Conservation (phyloP, 2,797 vertebrate species). For the Betta splendens region DNA sequence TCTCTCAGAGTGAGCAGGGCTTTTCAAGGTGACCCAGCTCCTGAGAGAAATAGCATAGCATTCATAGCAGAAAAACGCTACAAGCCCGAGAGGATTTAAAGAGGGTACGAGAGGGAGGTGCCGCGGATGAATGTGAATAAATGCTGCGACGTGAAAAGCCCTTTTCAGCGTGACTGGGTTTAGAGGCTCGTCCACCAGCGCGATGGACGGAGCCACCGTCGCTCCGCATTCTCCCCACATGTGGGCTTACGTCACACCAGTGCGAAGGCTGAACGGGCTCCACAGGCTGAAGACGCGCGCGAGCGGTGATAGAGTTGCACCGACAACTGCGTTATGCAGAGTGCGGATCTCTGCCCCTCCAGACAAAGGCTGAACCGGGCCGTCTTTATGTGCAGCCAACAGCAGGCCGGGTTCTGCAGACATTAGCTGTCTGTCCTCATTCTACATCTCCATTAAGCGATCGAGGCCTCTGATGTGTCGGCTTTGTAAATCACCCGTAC, state of each 20-base stretch:
- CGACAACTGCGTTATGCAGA: slow-evolving; percentile 55
- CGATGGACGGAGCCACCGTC: slow-evolving; percentile 7
- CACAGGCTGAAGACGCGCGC: slow-evolving; percentile 15
- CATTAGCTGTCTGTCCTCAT: slow-evolving; percentile 16
- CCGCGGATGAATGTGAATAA: slow-evolving; percentile 36
- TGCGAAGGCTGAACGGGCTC: slow-evolving; percentile 31
- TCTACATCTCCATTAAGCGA: not conserved
- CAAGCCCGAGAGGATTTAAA: slow-evolving; percentile 2
- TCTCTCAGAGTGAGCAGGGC: slow-evolving; percentile 21
- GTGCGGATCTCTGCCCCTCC: slow-evolving; percentile 13
- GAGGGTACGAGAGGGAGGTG: slow-evolving; percentile 8
- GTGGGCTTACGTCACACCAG: slow-evolving; percentile 26
- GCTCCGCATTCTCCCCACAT: slow-evolving; percentile 18
- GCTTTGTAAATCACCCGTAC: slow-evolving; percentile 30
- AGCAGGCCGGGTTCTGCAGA: slow-evolving; percentile 30
- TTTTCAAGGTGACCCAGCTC: slow-evolving; percentile 71
- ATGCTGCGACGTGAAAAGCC: slow-evolving; percentile 35
- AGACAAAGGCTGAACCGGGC: slow-evolving; percentile 26
- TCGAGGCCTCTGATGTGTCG: slow-evolving; percentile 9
- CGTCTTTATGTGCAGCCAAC: slow-evolving; percentile 30
- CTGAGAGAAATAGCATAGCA: slow-evolving; percentile 5
- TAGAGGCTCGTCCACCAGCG: slow-evolving; percentile 43
- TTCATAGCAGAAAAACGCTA: slow-evolving; percentile 38
- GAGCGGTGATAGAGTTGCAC: slow-evolving; percentile 40
- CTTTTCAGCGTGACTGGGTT: slow-evolving; percentile 35